Evolutionary conservation across 2,113 vertebrate genomes (phyloP), one percentile per base, ranked within the genome.

Genomic region (Mesitornis unicolor): DNA sequence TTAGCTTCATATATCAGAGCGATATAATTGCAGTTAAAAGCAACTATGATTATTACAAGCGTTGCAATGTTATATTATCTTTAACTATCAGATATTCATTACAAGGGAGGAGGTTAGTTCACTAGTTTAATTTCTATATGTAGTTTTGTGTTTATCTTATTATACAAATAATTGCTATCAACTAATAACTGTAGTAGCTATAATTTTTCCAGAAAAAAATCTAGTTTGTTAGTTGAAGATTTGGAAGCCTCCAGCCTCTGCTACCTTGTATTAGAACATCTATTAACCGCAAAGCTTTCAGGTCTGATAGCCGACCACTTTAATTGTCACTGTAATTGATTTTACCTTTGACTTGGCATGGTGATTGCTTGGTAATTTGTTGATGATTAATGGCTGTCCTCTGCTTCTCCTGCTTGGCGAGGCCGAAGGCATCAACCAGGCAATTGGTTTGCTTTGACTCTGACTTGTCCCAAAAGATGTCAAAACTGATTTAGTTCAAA

Each of bases 271-370:
- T 75, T 71, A 93, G 60, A 82, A 54, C 47, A 81, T 42, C 88
- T 85, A 40, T 94, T 95, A 96, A 90, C 87, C 29, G 7, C 51
- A 94, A 84, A 80, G 47, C 14, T 81, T 97, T 93, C 80, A 93
- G 31, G 57, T 84, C 83, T 97, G 80, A 84, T 95, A 73, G 91
- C 70, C 96, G 69, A 91, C 42, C 51, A 79, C 86, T 93, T 94
- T 96, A 97, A 97, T 96, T 95, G 95, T 96, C 93, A 93, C 40
- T 89, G 56, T 95, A 96, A 98, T 97, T 97, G 96, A 97, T 98
- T 98, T 98, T 97, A 95, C 79, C 93, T 98, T 97, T 97, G 93
- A 96, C 93, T 96, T 97, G 91, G 84, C 79, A 82, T 54, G 50
- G 69, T 77, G 90, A 93, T 93, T 96, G 71, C 89, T 96, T 93